These are phyloP conservation scores for Helicoverpa zea DNA, from an alignment of 1,140 invertebrate genomes.

Conservation along the genomic window DNA sequence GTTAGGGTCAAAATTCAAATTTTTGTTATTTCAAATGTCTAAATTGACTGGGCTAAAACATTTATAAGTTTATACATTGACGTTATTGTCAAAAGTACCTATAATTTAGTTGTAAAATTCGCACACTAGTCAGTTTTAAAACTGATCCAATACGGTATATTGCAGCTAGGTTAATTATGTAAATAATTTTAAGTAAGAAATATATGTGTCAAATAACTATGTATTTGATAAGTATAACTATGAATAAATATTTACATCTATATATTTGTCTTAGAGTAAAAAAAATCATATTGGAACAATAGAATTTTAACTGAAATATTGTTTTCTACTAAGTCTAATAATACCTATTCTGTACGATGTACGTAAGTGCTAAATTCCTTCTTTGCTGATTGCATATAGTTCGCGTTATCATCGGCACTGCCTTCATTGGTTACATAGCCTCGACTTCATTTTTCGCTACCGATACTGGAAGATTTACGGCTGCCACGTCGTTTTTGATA, in stretches of 20 bases:
- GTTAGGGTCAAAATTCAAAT: no score
- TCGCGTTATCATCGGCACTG: background rate
- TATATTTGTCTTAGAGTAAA: no score
- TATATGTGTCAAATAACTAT: background rate
- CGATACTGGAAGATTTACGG: conserved; percentile 50
- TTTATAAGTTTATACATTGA: no score
- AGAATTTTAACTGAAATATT: conserved; percentile 13
- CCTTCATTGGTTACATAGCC: conserved; percentile 61
- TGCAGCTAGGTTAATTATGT: background rate
- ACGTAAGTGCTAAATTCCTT: background rate
- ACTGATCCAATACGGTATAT: no score
- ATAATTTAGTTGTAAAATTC: background rate
- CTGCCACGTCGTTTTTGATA: conserved; percentile 68
- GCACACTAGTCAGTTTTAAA: no score
- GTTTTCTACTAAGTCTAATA: conserved; percentile 5
- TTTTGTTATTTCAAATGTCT: no score
- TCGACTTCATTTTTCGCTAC: conserved; percentile 74
- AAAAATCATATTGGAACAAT: background rate
- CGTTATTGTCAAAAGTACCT: background rate
- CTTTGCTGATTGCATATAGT: background rate
- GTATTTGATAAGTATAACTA: background rate
- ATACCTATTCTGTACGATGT: conserved; percentile 1
- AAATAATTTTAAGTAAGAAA: background rate
- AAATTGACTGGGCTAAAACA: no score
- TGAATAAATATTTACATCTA: conserved; percentile 7